Evolutionary conservation across 2,888 invertebrate genomes (phyloP).

Genomic region (Rhorus exstirpatorius): DNA sequence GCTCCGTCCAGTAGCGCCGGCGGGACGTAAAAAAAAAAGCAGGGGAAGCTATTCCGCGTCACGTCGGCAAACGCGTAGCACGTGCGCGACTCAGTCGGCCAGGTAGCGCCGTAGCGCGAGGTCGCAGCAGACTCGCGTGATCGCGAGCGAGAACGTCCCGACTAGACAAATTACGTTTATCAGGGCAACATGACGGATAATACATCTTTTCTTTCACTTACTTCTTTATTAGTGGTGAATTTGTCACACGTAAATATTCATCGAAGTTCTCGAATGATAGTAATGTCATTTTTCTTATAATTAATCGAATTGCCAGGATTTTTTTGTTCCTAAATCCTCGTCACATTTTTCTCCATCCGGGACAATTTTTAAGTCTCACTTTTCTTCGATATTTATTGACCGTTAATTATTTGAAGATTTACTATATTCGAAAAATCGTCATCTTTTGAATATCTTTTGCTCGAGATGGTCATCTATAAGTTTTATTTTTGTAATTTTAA

Average conservation of each 20-base stretch:
- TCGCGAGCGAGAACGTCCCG: not conserved
- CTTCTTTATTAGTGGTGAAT: not conserved
- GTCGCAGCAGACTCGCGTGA: not conserved
- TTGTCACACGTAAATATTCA: not conserved
- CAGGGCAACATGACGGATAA: not conserved
- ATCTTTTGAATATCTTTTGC: no score
- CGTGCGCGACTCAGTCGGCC: slow-evolving; percentile 39
- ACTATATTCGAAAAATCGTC: no score
- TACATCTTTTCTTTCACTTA: not conserved
- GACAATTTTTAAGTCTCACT: no score
- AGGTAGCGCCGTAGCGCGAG: slow-evolving; percentile 15
- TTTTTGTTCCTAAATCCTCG: not conserved
- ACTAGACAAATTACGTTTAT: not conserved
- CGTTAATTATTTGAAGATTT: no score
- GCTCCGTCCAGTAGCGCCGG: slow-evolving; percentile 3
- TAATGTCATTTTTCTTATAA: not conserved
- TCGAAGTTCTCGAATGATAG: not conserved
- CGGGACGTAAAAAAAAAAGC: not conserved
- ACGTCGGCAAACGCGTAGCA: slow-evolving; percentile 5
- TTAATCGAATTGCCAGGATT: not conserved
- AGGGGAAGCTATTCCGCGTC: not conserved
- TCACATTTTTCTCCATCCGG: no score
- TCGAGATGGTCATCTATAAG: no score
- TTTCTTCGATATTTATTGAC: no score
- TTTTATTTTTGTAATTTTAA: slow-evolving; percentile 4